phyloP scores from a whole-genome alignment of 1,140 invertebrate species.

The Macrobrachium nipponense region DNA sequence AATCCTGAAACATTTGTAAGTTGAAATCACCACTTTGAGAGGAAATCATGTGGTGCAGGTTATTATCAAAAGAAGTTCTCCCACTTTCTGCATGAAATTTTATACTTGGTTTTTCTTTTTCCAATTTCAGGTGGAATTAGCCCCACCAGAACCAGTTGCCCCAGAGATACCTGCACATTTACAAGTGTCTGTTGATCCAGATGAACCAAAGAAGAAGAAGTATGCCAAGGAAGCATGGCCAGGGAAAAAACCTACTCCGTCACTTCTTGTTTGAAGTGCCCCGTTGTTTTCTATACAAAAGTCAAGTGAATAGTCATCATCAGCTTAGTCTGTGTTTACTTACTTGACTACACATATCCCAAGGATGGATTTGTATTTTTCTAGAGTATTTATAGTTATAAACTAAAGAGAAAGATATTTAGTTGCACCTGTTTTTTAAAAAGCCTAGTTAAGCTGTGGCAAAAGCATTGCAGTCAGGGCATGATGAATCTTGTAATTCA shows the following conservation, averaged over 20 bases:
- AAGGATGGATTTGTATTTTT: slow-evolving; percentile 55
- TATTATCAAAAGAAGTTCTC: too few relatives aligned
- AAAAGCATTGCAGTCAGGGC: too few relatives aligned
- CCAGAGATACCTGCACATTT: slow-evolving; percentile 42
- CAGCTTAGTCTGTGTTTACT: too few relatives aligned
- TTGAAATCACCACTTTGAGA: too few relatives aligned
- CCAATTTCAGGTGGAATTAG: slow-evolving; percentile 34
- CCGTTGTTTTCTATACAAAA: too few relatives aligned
- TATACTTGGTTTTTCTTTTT: not conserved
- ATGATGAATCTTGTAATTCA: not conserved
- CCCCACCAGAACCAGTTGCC: slow-evolving; percentile 51
- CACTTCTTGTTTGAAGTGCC: slow-evolving; percentile 65
- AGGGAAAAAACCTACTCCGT: slow-evolving; percentile 87
- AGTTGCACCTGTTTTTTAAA: too few relatives aligned
- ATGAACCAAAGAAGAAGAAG: slow-evolving; percentile 95
- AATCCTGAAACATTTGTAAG: too few relatives aligned
- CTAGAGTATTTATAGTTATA: slow-evolving; percentile 30
- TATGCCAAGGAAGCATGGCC: slow-evolving; percentile 99
- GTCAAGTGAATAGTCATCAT: too few relatives aligned
- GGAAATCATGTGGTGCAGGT: too few relatives aligned
- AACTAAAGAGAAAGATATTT: not conserved
- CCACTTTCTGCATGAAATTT: not conserved
- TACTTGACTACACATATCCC: not conserved
- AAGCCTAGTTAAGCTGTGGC: too few relatives aligned
- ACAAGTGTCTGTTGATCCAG: slow-evolving; percentile 57